phyloP scores from a whole-genome alignment of 2,888 invertebrate species.

The Coleophora deauratella region DNA sequence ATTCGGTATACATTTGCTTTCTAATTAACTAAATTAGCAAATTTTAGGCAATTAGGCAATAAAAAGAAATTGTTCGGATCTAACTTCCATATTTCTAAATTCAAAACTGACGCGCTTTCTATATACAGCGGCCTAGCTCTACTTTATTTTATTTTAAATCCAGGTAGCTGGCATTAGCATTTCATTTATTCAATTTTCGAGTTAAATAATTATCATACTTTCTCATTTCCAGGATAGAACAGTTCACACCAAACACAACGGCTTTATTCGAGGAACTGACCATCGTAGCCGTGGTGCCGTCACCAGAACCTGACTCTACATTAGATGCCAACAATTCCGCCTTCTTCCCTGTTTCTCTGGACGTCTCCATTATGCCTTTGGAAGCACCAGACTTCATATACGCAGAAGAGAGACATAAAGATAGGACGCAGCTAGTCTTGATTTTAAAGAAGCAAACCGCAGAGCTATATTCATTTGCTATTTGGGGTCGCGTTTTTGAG shows the following conservation, averaged over 20 bases:
- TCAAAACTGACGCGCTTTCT: too few species aligned
- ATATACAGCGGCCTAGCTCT: too few species aligned
- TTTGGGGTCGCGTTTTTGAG: slow-evolving; percentile 68
- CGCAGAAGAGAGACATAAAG: slow-evolving; percentile 14
- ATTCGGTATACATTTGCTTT: too few species aligned
- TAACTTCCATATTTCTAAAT: too few species aligned
- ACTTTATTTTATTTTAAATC: too few species aligned
- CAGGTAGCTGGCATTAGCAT: too few species aligned
- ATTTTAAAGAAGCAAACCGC: slow-evolving; percentile 26
- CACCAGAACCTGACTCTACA: slow-evolving; percentile 27
- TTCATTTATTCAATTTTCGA: too few species aligned
- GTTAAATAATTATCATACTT: too few species aligned
- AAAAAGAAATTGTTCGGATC: too few species aligned
- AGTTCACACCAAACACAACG: slow-evolving; percentile 48
- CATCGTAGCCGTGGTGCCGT: slow-evolving; percentile 55
- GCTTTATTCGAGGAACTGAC: slow-evolving; percentile 57
- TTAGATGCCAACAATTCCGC: slow-evolving; percentile 39
- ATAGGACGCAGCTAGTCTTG: slow-evolving; percentile 26
- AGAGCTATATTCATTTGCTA: slow-evolving; percentile 62
- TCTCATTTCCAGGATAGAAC: slow-evolving; percentile 49
- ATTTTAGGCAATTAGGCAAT: too few species aligned
- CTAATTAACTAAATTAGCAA: too few species aligned
- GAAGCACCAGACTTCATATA: slow-evolving; percentile 40
- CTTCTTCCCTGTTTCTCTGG: slow-evolving; percentile 65
- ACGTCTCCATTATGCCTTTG: slow-evolving; percentile 66